phyloP scores from a whole-genome alignment of 2,888 invertebrate genomes.

The Microplitis manilae region DNA sequence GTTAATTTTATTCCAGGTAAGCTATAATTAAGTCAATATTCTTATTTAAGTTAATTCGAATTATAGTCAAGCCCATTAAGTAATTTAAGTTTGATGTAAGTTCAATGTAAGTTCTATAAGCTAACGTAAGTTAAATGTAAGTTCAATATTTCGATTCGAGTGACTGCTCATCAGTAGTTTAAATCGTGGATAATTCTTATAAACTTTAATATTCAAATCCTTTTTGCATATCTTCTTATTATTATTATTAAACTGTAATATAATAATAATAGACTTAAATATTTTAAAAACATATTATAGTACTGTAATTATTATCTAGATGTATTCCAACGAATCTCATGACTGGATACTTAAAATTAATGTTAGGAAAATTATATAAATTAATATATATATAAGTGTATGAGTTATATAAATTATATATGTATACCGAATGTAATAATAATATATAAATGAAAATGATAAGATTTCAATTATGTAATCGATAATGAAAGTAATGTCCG shows the following conservation, averaged over 20 bases:
- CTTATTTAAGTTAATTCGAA: too few species aligned
- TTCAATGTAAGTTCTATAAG: too few species aligned
- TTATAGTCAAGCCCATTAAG: too few species aligned
- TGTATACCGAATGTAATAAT: constrained; percentile 1
- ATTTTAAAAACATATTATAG: neutral
- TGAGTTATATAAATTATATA: neutral
- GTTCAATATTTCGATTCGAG: too few species aligned
- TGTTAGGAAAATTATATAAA: neutral
- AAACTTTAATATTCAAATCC: constrained; percentile 25
- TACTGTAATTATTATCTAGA: constrained; percentile 6
- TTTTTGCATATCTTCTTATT: constrained; percentile 42
- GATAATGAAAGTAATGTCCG: constrained; percentile 52
- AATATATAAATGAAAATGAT: constrained; percentile 40
- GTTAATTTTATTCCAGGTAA: too few species aligned
- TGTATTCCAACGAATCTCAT: constrained; percentile 28
- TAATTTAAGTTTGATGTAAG: too few species aligned
- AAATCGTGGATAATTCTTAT: neutral
- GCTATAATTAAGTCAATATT: too few species aligned
- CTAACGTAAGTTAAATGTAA: too few species aligned
- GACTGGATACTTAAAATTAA: constrained; percentile 11
- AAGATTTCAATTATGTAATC: constrained; percentile 28
- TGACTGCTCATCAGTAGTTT: constrained; percentile 23
- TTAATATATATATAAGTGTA: neutral
- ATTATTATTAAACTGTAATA: neutral
- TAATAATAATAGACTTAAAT: constrained; percentile 16